phyloP scores from a whole-genome alignment of 1,140 invertebrate species.

The Philopotamus ludificatus region DNA sequence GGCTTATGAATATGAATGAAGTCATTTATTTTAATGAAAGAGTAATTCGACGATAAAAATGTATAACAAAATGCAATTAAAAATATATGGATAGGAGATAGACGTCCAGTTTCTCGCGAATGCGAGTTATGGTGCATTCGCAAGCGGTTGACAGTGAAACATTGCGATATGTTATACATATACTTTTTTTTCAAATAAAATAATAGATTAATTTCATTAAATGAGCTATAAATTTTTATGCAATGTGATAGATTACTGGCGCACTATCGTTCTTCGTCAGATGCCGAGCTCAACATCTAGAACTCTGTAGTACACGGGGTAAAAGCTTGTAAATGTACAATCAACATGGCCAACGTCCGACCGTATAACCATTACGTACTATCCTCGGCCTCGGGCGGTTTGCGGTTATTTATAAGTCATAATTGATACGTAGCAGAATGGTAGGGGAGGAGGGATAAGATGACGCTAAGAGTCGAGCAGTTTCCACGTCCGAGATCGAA shows the following conservation, averaged over 20 bases:
- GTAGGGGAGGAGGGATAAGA: slow-evolving; percentile 3
- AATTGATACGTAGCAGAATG: slow-evolving; percentile 27
- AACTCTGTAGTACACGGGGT: no score
- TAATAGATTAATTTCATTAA: neutral
- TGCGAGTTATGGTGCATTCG: no score
- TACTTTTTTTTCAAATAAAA: neutral
- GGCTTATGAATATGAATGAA: neutral
- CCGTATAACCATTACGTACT: slow-evolving; percentile 6
- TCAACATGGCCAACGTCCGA: slow-evolving; percentile 2
- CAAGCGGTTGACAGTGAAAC: no score
- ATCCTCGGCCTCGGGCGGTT: slow-evolving; percentile 7
- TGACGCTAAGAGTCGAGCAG: neutral
- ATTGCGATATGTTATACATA: neutral
- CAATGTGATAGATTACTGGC: no score
- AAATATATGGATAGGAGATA: no score
- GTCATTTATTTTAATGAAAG: no score
- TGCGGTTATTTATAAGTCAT: slow-evolving; percentile 28
- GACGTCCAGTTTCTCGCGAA: no score
- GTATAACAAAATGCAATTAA: no score
- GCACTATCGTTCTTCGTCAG: no score
- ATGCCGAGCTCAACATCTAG: no score
- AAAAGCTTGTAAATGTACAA: slow-evolving; percentile 2
- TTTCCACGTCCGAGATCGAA: neutral
- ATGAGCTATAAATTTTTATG: no score
- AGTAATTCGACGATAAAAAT: no score